Percentiles rank a stretch among this genome's conserved stretches.
Evolutionary conservation across 2,797 vertebrate genomes (phyloP).

Genomic region (Cephalopachus bancanus): DNA sequence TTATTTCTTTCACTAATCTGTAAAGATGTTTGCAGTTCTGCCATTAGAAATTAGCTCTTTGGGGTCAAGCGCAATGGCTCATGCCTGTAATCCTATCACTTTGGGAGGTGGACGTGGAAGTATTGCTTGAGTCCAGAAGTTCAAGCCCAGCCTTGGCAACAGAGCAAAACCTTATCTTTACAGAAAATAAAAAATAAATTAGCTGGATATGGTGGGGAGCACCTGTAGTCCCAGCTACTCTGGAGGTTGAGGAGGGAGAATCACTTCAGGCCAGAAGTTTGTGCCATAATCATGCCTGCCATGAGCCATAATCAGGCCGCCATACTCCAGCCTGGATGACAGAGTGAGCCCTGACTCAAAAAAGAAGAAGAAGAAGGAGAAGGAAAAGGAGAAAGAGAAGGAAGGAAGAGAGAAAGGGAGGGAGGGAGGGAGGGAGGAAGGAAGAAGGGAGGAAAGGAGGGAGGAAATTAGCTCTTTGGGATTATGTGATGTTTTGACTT

Average conservation of each 20-base stretch:
- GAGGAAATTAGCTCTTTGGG: neutral
- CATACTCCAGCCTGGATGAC: neutral
- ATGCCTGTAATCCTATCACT: neutral
- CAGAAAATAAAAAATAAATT: neutral
- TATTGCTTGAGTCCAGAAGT: neutral
- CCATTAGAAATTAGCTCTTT: constrained; percentile 29
- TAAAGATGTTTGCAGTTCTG: neutral
- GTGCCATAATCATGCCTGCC: neutral
- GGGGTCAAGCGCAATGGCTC: neutral
- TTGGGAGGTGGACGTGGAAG: neutral
- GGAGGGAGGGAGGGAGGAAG: accelerated
- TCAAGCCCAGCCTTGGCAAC: neutral
- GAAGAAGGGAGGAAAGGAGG: neutral
- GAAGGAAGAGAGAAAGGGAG: no score
- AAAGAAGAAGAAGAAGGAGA: accelerated
- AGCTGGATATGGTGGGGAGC: neutral
- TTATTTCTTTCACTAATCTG: neutral
- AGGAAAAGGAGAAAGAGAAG: accelerated
- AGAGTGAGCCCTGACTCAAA: neutral
- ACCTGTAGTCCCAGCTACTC: neutral
- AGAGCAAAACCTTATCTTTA: neutral
- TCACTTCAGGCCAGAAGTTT: neutral
- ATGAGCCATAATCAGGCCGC: neutral
- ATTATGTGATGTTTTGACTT: neutral
- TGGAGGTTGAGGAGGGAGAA: neutral